Conservation (phyloP, 1,140 invertebrate species). For the Lucilia cuprina region DNA sequence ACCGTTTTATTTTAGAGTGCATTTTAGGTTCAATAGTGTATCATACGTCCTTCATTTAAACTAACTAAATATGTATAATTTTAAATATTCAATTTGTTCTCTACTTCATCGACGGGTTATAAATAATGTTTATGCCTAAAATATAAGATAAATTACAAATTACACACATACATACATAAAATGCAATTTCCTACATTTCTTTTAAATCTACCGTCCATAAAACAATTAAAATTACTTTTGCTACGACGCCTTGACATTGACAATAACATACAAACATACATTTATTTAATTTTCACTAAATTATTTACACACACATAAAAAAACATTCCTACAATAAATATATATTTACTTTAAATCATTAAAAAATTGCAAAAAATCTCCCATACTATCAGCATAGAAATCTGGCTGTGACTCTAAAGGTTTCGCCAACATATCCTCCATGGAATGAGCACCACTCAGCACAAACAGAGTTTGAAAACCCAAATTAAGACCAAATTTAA, state of each 20-base stretch:
- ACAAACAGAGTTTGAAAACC: slow-evolving; percentile 65
- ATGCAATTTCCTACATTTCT: background rate
- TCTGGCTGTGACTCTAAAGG: slow-evolving; percentile 47
- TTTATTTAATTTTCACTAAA: background rate
- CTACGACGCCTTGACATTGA: background rate
- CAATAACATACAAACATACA: background rate
- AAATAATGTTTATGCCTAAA: too few species aligned
- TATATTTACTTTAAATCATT: slow-evolving; percentile 25
- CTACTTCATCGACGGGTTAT: too few species aligned
- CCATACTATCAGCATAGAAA: slow-evolving; percentile 56
- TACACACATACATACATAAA: background rate
- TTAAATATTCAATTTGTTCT: too few species aligned
- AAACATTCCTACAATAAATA: background rate
- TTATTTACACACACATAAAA: background rate
- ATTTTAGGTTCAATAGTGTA: too few species aligned
- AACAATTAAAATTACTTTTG: background rate
- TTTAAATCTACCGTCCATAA: background rate
- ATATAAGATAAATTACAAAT: background rate
- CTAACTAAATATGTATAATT: too few species aligned
- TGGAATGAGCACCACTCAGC: slow-evolving; percentile 59
- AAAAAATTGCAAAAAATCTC: slow-evolving; percentile 37
- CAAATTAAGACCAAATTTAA: slow-evolving; percentile 63
- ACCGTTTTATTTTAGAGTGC: too few species aligned
- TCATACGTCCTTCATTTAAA: too few species aligned
- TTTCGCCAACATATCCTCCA: slow-evolving; percentile 45